These are phyloP conservation scores for Setipinna tenuifilis DNA, from an alignment of 2,797 vertebrate species.

Conservation along the genomic window DNA sequence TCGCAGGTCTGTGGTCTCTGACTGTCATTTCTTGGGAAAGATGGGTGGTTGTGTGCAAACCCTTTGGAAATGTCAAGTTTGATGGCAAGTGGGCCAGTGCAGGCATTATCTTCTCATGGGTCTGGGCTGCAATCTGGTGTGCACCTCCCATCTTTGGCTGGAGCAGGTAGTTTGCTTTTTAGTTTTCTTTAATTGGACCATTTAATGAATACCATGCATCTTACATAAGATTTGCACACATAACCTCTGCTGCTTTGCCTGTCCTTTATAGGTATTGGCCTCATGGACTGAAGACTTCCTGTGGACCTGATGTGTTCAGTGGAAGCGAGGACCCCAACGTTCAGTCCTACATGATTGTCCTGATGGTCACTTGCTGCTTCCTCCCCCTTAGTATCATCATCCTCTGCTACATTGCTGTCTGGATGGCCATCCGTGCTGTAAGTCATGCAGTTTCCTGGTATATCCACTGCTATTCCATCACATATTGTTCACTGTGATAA, in stretches of 20 bases:
- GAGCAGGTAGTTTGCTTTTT: slow-evolving; percentile 79
- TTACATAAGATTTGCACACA: neutral
- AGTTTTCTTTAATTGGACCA: neutral
- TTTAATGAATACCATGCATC: neutral
- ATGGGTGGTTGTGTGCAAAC: slow-evolving; percentile 93
- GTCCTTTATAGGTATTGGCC: slow-evolving; percentile 82
- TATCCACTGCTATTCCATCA: neutral
- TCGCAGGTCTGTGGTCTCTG: slow-evolving; percentile 86
- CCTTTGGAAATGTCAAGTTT: slow-evolving; percentile 89
- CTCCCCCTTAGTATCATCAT: slow-evolving; percentile 80
- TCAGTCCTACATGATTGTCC: slow-evolving; percentile 84
- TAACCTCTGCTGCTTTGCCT: neutral
- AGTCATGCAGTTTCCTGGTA: slow-evolving; percentile 45
- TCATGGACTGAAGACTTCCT: slow-evolving; percentile 89
- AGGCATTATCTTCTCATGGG: slow-evolving; percentile 85
- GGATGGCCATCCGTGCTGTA: slow-evolving; percentile 84
- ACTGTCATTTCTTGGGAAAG: slow-evolving; percentile 90
- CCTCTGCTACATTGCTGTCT: slow-evolving; percentile 87
- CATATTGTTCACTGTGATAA: neutral
- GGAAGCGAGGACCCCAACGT: slow-evolving; percentile 83
- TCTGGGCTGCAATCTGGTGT: slow-evolving; percentile 80
- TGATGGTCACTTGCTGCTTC: slow-evolving; percentile 85
- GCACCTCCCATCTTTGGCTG: slow-evolving; percentile 86
- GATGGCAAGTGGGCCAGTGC: slow-evolving; percentile 80
- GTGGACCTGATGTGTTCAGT: slow-evolving; percentile 90